Conservation (phyloP, 2,888 invertebrate genomes). For the Latheticus oryzae region DNA sequence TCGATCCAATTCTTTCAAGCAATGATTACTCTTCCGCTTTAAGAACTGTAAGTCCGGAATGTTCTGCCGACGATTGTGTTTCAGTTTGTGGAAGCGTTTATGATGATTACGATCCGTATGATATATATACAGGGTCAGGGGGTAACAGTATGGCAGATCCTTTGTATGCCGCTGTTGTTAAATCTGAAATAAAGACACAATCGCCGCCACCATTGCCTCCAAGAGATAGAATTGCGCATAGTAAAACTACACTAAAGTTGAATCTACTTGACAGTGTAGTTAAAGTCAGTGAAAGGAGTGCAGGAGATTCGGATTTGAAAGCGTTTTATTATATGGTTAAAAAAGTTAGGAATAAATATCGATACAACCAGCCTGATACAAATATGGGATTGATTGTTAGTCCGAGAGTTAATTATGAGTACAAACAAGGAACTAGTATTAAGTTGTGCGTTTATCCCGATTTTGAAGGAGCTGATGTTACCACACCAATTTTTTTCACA, state of each 20-base stretch:
- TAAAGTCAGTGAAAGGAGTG: slow-evolving; percentile 69
- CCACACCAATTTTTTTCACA: slow-evolving; percentile 84
- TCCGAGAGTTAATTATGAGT: slow-evolving; percentile 84
- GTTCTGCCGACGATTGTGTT: slow-evolving; percentile 66
- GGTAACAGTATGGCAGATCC: slow-evolving; percentile 75
- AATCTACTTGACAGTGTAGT: slow-evolving; percentile 72
- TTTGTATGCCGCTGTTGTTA: slow-evolving; percentile 76
- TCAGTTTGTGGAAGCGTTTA: slow-evolving; percentile 76
- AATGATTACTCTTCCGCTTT: slow-evolving; percentile 64
- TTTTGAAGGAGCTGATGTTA: slow-evolving; percentile 63
- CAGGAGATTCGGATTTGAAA: slow-evolving; percentile 78
- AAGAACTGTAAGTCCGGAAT: slow-evolving; percentile 64
- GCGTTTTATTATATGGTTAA: slow-evolving; percentile 88
- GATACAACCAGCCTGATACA: slow-evolving; percentile 78
- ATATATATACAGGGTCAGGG: slow-evolving; percentile 74
- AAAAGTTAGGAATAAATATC: slow-evolving; percentile 81
- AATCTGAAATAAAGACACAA: slow-evolving; percentile 65
- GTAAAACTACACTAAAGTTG: slow-evolving; percentile 60
- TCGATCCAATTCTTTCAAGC: slow-evolving; percentile 82
- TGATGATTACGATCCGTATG: slow-evolving; percentile 83
- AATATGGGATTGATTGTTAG: slow-evolving; percentile 93
- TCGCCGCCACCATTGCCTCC: slow-evolving; percentile 72
- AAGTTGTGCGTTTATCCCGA: slow-evolving; percentile 85
- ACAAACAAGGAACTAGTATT: slow-evolving; percentile 83
- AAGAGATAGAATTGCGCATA: slow-evolving; percentile 65